These are phyloP conservation scores for Chaetorhynchus papuensis DNA, from an alignment of 2,113 vertebrate genomes.

Conservation along the genomic window DNA sequence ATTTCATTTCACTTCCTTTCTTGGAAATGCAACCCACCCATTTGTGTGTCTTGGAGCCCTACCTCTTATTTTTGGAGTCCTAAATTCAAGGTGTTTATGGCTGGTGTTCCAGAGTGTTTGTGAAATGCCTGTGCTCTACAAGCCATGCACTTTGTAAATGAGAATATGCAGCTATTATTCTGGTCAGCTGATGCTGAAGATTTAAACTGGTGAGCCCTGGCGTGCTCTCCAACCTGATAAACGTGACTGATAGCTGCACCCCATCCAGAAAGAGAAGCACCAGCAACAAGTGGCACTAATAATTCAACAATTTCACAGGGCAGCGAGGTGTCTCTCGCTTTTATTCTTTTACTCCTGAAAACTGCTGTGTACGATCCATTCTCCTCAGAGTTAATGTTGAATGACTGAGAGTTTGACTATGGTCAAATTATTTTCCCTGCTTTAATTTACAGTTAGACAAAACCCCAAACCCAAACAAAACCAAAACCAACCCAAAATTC, in stretches of 20 bases:
- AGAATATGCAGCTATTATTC: background rate
- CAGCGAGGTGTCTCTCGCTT: background rate
- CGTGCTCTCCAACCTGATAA: conserved; percentile 1
- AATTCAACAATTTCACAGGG: background rate
- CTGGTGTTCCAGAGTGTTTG: background rate
- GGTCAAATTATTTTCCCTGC: background rate
- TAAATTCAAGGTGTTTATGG: background rate
- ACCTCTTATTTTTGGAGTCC: background rate
- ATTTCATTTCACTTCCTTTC: background rate
- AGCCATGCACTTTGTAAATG: background rate
- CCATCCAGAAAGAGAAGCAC: background rate
- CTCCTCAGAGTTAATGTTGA: background rate
- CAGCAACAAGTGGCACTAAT: background rate
- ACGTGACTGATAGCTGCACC: background rate
- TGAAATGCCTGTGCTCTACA: background rate
- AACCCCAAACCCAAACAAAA: background rate
- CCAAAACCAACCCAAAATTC: background rate
- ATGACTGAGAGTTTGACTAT: background rate
- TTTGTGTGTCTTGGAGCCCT: background rate
- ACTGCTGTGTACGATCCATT: background rate
- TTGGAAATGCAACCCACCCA: background rate
- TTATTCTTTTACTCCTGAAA: background rate
- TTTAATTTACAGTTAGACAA: background rate
- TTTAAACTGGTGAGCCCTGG: background rate
- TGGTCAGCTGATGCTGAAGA: background rate